Conservation (phyloP, 2,888 invertebrate species). For the Notocelia uddmanniana region DNA sequence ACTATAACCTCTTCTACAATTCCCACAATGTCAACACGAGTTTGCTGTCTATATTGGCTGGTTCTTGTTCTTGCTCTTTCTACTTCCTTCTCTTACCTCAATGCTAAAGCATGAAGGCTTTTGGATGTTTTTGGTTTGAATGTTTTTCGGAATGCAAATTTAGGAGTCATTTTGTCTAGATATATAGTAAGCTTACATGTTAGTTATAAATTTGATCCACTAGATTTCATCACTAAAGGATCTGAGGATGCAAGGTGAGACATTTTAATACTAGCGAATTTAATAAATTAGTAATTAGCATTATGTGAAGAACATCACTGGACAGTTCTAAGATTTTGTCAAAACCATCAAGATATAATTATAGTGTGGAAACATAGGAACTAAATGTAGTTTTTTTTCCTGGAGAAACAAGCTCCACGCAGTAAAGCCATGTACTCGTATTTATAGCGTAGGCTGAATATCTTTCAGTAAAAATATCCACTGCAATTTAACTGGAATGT, state of each 20-base stretch:
- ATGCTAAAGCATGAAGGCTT: constrained; percentile 48
- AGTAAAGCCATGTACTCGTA: constrained; percentile 30
- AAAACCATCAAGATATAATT: not conserved
- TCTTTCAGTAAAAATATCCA: constrained; percentile 35
- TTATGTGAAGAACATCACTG: not conserved
- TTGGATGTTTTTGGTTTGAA: constrained; percentile 41
- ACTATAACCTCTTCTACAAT: constrained; percentile 50
- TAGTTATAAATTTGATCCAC: constrained; percentile 67
- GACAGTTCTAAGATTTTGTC: not conserved
- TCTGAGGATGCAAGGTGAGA: constrained; percentile 69
- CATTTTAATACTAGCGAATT: constrained; percentile 46
- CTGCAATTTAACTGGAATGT: not conserved
- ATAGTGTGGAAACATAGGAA: not conserved
- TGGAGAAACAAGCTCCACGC: constrained; percentile 28
- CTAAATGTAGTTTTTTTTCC: not conserved
- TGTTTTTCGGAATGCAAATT: constrained; percentile 34
- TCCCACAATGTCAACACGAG: constrained; percentile 50
- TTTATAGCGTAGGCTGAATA: constrained; percentile 34
- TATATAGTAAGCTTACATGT: constrained; percentile 56
- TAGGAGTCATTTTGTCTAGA: constrained; percentile 47
- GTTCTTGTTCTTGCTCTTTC: constrained; percentile 44
- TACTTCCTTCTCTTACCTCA: constrained; percentile 45
- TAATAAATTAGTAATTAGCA: constrained; percentile 18
- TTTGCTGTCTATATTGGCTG: constrained; percentile 51
- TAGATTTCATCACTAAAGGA: constrained; percentile 63